Conservation (phyloP, 2,888 invertebrate species). For the Brachyopa scutellaris region DNA sequence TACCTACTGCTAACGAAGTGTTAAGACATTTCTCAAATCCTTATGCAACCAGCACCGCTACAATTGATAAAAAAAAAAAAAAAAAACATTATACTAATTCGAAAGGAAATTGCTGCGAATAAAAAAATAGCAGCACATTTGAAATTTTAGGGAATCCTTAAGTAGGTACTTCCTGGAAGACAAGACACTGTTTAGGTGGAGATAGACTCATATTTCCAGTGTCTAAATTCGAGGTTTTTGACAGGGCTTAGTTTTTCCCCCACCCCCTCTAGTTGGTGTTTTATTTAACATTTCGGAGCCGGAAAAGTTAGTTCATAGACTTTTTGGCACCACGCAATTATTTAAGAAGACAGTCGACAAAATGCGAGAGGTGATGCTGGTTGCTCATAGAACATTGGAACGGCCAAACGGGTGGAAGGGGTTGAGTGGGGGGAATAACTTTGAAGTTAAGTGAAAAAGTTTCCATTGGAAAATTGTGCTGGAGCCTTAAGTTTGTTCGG, state of each 20-base stretch:
- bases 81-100: slow-evolving; percentile 7
- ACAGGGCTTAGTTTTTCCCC: too few relatives aligned
- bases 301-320: slow-evolving; percentile 45
- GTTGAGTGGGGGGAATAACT: slow-evolving; percentile 34
- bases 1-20: neutral
- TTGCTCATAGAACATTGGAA: slow-evolving; percentile 48
- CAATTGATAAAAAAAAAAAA: slow-evolving; percentile 24
- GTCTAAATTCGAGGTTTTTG: slow-evolving; percentile 2
- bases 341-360: slow-evolving; percentile 29
- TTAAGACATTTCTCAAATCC: neutral
- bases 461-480: slow-evolving; percentile 49
- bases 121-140: neutral
- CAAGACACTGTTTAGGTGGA: neutral
- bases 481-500: slow-evolving; percentile 62
- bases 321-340: slow-evolving; percentile 47
- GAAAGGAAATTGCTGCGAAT: slow-evolving; percentile 9
- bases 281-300: slow-evolving; percentile 24
- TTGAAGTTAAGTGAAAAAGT: slow-evolving; percentile 72
- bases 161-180: neutral
- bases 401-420: neutral
- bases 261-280: neutral
- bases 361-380: slow-evolving; percentile 35
- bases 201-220: slow-evolving; percentile 24
- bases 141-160: slow-evolving; percentile 1
- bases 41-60: neutral